Base-by-base conservation (phyloP, 2,888 invertebrate species). In the Campopleginae sp. region DNA sequence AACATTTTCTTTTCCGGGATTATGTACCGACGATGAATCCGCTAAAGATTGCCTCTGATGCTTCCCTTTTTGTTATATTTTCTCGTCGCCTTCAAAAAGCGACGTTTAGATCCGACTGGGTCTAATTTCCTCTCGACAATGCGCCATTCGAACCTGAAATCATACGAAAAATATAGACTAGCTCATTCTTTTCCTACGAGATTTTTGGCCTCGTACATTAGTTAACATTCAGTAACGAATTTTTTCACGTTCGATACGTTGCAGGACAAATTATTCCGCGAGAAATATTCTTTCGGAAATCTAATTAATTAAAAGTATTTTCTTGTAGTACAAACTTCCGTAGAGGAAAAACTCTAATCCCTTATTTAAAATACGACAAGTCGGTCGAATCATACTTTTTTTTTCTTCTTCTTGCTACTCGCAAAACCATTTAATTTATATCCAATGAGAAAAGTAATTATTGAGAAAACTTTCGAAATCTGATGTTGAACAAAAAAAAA, bases 21-120 rank as follows among this genome's bases (percentile, higher is more conserved):
- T 92, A 42, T 89, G 80, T 38, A 88, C 82, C 31, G 92, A 92
- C n/a, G 92, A 92, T 66, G 93, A 93, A 27, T 88, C 92, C 5
- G 91, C 92, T 1, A 92, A 90, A 72, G 92, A 93, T 84, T 92
- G 92, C 48, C 92, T 93, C 87, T 93, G 92, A 93, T 93, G 91
- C 88, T 90, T 90, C 75, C 89, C 88, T 19, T 90, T 90, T 19
- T 90, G 85, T 42, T 89, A 90, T 77, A 85, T 86, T 38, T 87
- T 90, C 33, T 86, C 87, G 58, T 90, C 90, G 7, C 89, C 89
- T 86, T 90, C 90, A 71, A 76, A 48, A 4, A 76, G 27, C 19
- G 68, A 80, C 10, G 68, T 42, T 83, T 74, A 42, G 48, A 12
- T 46, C 46, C 63, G 38, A 31, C 33, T 19, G 17, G 63, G n/a